phyloP scores from a whole-genome alignment of 2,797 vertebrate genomes.

The Erethizon dorsatum region DNA sequence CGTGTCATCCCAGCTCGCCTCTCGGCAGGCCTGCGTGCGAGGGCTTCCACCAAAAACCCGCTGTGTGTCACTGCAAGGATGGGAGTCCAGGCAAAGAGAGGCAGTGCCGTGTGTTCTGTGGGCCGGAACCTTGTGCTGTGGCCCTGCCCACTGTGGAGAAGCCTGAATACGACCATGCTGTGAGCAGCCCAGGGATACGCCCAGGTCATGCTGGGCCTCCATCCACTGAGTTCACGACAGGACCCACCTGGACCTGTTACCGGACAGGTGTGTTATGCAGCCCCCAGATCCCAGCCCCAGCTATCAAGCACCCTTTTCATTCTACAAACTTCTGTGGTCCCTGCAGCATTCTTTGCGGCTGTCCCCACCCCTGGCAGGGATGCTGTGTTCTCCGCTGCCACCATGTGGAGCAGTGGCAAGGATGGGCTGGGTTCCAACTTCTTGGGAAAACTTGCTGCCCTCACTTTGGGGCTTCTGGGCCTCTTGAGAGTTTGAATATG shows the following conservation, averaged over 20 bases:
- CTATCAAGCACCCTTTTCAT: not conserved
- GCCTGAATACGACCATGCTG: not conserved
- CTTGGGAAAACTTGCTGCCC: no score
- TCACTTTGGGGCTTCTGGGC: no score
- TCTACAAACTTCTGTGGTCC: no score
- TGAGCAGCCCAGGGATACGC: not conserved
- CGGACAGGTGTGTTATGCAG: not conserved
- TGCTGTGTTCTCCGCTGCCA: no score
- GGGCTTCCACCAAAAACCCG: not conserved
- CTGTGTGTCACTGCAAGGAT: not conserved
- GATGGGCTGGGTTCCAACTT: no score
- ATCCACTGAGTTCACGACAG: not conserved
- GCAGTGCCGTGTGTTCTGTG: not conserved
- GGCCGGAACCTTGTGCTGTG: not conserved
- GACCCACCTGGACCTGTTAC: not conserved
- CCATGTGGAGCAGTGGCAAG: no score
- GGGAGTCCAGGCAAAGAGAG: not conserved
- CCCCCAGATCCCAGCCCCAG: no score
- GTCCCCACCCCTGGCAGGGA: no score
- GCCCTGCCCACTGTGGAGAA: not conserved
- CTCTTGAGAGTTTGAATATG: no score
- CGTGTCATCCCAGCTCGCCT: not conserved
- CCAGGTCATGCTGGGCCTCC: not conserved
- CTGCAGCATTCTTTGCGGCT: no score
- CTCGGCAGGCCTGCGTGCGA: rapidly evolving